A percentile compares a stretch with the other conserved stretches of the same genome.
Evolutionary conservation across 2,797 vertebrate genomes (phyloP).

Genomic region (Lophius americanus): DNA sequence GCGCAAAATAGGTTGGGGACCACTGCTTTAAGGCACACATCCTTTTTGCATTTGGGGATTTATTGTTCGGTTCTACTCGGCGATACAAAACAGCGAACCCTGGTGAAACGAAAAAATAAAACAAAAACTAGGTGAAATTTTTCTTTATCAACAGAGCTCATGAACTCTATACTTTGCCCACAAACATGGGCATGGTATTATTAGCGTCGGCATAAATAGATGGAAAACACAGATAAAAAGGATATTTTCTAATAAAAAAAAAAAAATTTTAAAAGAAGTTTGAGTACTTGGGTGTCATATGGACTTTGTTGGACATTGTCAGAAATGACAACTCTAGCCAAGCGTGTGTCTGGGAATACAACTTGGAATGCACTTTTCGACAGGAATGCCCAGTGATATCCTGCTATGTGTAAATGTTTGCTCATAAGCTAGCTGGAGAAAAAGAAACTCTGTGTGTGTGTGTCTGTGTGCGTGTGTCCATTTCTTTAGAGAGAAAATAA

Average conservation of each 20-base stretch:
- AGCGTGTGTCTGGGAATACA: constrained; percentile 49
- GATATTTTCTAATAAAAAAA: background rate
- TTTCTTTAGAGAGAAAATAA: constrained; percentile 49
- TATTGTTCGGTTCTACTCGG: constrained; percentile 28
- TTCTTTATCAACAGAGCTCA: constrained; percentile 38
- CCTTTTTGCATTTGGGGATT: constrained; percentile 8
- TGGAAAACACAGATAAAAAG: background rate
- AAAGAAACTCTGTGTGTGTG: constrained; percentile 25
- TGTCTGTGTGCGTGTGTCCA: constrained; percentile 16
- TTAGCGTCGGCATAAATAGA: background rate
- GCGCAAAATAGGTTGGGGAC: no score
- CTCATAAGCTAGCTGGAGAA: constrained; percentile 35
- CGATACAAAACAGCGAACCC: constrained; percentile 41
- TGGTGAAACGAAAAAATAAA: constrained; percentile 11
- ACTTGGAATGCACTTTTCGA: constrained; percentile 47
- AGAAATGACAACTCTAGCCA: constrained; percentile 4
- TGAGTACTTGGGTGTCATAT: background rate
- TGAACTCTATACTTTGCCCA: constrained; percentile 41
- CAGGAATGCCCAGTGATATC: constrained; percentile 65
- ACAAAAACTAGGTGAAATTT: constrained; percentile 48
- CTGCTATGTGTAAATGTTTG: constrained; percentile 70
- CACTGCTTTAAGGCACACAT: background rate
- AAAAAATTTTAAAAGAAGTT: no score
- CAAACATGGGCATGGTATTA: constrained; percentile 8
- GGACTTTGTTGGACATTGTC: background rate